These are phyloP conservation scores for Ancistrus triradiatus DNA, from an alignment of 2,113 vertebrate genomes.

Conservation along the genomic window DNA sequence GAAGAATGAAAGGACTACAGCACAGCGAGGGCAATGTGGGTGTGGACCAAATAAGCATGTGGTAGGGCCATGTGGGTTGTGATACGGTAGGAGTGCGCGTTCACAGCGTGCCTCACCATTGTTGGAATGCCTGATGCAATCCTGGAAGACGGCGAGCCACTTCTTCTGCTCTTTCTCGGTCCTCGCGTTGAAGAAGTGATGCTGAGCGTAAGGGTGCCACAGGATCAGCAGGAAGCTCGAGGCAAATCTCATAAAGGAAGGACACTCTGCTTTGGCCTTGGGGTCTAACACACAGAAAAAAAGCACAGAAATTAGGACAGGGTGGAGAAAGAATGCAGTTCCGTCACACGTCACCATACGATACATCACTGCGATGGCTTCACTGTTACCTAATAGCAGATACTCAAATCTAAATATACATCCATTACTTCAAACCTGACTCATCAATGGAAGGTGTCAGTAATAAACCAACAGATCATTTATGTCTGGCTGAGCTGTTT, in stretches of 20 bases:
- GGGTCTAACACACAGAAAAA: constrained; percentile 56
- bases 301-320: background rate
- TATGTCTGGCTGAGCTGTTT: too few relatives aligned
- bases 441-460: too few relatives aligned
- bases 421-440: too few relatives aligned
- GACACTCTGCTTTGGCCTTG: constrained; percentile 67
- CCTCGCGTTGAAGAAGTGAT: constrained; percentile 89
- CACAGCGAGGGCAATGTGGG: background rate
- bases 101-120: constrained; percentile 69
- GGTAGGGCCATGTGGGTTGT: background rate
- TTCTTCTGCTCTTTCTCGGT: constrained; percentile 87
- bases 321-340: background rate
- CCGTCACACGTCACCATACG: too few relatives aligned
- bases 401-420: too few relatives aligned
- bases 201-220: constrained; percentile 87
- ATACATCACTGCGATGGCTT: too few relatives aligned
- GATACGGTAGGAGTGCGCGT: background rate
- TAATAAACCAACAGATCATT: too few relatives aligned
- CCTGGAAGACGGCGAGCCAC: constrained; percentile 90
- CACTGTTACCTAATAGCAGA: too few relatives aligned
- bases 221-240: constrained; percentile 84
- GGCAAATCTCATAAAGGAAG: constrained; percentile 80
- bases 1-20: background rate
- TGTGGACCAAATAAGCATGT: background rate
- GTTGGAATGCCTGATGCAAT: constrained; percentile 86